Evolutionary conservation across 2,888 invertebrate species (phyloP).

Genomic region (Trichopoda pennipes): DNA sequence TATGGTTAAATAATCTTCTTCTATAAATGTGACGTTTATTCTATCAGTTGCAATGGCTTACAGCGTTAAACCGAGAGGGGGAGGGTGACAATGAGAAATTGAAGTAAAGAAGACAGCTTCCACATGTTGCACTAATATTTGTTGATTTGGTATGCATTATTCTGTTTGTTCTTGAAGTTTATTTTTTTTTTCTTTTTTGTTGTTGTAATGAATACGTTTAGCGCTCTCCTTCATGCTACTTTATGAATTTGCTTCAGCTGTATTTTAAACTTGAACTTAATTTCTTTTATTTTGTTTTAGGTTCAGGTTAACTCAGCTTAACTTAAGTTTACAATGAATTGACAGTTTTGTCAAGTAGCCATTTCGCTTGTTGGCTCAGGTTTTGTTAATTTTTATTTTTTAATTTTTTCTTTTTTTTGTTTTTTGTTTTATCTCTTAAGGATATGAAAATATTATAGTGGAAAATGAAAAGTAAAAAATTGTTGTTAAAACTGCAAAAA

Average conservation of each 20-base stretch:
- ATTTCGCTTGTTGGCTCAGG: background rate
- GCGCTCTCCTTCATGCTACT: conserved; percentile 7
- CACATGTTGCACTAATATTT: conserved; percentile 67
- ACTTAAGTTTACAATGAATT: conserved; percentile 55
- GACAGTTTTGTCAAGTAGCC: conserved; percentile 63
- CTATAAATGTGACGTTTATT: conserved; percentile 57
- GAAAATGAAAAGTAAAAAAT: conserved; percentile 1
- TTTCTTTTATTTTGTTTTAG: conserved; percentile 27
- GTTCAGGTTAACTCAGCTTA: conserved; percentile 25
- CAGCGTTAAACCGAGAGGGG: background rate
- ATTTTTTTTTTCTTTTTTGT: background rate
- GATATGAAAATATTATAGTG: conserved; percentile 24
- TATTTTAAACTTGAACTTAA: conserved; percentile 61
- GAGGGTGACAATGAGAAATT: background rate
- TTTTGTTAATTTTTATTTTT: conserved; percentile 37
- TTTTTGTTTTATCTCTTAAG: conserved; percentile 4
- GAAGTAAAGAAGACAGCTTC: conserved; percentile 49
- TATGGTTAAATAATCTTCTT: conserved; percentile 46
- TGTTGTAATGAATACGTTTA: conserved; percentile 30
- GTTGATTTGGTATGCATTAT: conserved; percentile 61
- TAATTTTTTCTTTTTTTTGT: no score
- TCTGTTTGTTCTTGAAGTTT: conserved; percentile 27
- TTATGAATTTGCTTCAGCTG: conserved; percentile 29
- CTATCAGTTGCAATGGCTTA: background rate
- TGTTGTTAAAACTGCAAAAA: conserved; percentile 2